phyloP scores from a whole-genome alignment of 1,140 invertebrate species.

The Lutraria rhynchaena region DNA sequence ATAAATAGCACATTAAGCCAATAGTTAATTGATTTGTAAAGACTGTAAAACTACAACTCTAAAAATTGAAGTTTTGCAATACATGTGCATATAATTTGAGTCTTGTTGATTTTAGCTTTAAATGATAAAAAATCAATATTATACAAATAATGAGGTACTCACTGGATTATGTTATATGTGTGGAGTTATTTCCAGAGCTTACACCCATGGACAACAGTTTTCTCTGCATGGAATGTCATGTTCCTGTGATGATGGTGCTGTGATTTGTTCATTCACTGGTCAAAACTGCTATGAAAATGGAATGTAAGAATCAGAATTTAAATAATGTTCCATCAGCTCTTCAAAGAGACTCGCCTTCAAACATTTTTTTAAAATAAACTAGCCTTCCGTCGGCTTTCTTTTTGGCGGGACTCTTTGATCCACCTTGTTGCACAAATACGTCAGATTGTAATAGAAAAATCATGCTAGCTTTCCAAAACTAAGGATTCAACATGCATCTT shows the following conservation, averaged over 20 bases:
- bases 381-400: no score
- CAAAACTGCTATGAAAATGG: slow-evolving; percentile 26
- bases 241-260: slow-evolving; percentile 42
- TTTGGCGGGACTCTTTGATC: no score
- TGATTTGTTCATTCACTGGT: slow-evolving; percentile 32
- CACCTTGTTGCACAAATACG: no score
- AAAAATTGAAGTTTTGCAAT: background rate
- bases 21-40: no score
- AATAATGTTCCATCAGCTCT: background rate
- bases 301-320: slow-evolving; percentile 6
- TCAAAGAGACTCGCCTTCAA: slow-evolving; percentile 1
- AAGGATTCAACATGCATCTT: no score
- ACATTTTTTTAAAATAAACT: no score
- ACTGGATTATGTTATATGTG: background rate
- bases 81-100: background rate
- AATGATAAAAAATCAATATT: background rate
- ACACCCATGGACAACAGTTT: slow-evolving; percentile 31
- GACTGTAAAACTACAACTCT: no score
- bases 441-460: no score
- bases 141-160: background rate
- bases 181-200: slow-evolving; percentile 26
- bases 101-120: background rate
- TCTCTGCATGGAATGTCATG: slow-evolving; percentile 12
- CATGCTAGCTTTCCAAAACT: no score
- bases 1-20: no score